Percentiles rank a stretch among this genome's conserved stretches.
phyloP scores from a whole-genome alignment of 2,113 vertebrate genomes.

The Seriola rivoliana region DNA sequence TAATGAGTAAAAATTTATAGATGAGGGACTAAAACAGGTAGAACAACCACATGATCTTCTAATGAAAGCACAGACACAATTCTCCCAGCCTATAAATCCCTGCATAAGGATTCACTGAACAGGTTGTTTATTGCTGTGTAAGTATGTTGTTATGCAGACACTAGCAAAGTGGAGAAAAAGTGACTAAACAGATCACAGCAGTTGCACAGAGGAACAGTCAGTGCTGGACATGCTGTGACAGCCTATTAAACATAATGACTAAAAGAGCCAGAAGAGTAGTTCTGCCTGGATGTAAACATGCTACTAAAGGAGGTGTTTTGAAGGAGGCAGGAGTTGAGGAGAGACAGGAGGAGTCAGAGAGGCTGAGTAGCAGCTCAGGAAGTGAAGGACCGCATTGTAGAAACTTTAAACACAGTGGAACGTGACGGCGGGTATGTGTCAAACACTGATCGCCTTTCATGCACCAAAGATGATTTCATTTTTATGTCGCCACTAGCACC shows the following conservation, averaged over 20 bases:
- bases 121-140: conserved; percentile 4
- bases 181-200: conserved; percentile 21
- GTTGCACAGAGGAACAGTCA: conserved; percentile 25
- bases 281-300: conserved; percentile 53
- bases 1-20: not conserved
- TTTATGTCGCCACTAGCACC: conserved; percentile 38
- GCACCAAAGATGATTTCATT: conserved; percentile 57
- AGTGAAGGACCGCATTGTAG: conserved; percentile 13
- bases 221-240: conserved; percentile 14
- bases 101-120: not conserved
- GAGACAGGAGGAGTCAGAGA: conserved; percentile 26
- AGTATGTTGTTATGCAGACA: not conserved
- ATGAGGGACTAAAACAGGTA: not conserved
- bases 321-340: conserved; percentile 27
- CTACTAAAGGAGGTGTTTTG: conserved; percentile 41
- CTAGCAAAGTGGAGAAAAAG: conserved; percentile 2
- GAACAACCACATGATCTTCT: not conserved
- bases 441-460: conserved; percentile 38
- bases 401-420: conserved; percentile 15
- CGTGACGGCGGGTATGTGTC: not conserved
- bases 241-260: conserved; percentile 55
- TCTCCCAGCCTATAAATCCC: not conserved
- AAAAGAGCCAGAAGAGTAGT: conserved; percentile 46
- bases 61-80: not conserved
- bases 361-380: conserved; percentile 22